Evolutionary conservation across 2,113 vertebrate species (phyloP).

Genomic region (Onychostoma macrolepis): DNA sequence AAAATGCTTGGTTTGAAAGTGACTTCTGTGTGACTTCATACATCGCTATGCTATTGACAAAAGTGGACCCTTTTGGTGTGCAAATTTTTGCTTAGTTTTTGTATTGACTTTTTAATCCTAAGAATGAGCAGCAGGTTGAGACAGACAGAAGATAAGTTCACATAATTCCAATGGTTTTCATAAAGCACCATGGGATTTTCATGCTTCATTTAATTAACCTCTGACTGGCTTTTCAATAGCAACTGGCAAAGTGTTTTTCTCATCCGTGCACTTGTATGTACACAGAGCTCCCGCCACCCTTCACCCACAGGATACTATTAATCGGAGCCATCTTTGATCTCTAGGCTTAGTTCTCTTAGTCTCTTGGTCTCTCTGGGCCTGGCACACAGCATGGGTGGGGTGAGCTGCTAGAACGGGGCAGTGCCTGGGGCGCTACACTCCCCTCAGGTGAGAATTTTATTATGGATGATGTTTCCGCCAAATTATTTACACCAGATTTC

Average conservation of each 20-base stretch:
- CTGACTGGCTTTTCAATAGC: constrained; percentile 58
- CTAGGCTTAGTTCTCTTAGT: constrained; percentile 57
- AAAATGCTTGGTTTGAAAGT: too few relatives aligned
- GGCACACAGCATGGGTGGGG: constrained; percentile 65
- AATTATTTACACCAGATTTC: constrained; percentile 75
- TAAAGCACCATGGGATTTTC: constrained; percentile 54
- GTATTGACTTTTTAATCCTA: not conserved
- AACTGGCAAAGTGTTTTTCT: constrained; percentile 41
- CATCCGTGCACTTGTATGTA: constrained; percentile 44
- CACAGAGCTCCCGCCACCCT: constrained; percentile 39
- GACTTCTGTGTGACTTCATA: too few relatives aligned
- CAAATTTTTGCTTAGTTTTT: too few relatives aligned
- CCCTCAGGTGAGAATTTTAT: constrained; percentile 81
- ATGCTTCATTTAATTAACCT: constrained; percentile 66
- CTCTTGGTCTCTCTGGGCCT: constrained; percentile 45
- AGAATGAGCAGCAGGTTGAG: not conserved
- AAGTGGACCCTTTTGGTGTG: too few relatives aligned
- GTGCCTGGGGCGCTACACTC: constrained; percentile 79
- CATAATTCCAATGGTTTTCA: constrained; percentile 30
- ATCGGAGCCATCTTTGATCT: constrained; percentile 68
- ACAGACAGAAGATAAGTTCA: constrained; percentile 18
- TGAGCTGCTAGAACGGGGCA: constrained; percentile 65
- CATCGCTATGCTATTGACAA: too few relatives aligned
- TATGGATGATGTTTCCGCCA: constrained; percentile 83
- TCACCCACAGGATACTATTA: constrained; percentile 60